These are phyloP conservation scores for Crepidodera aurea DNA, from an alignment of 2,888 invertebrate species.

Conservation along the genomic window DNA sequence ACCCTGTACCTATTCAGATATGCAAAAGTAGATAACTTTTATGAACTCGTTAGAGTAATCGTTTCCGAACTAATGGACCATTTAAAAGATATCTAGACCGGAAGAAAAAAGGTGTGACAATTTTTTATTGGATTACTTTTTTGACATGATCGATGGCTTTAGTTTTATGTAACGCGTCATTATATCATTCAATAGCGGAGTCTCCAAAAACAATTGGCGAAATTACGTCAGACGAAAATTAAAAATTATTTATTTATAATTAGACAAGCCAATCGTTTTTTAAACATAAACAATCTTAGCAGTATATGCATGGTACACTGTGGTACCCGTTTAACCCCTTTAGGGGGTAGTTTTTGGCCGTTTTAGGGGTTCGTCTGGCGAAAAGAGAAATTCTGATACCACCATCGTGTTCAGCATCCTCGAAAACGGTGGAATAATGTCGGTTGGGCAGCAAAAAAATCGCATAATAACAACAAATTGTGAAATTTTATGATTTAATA, in stretches of 20 bases:
- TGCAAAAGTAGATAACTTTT: not conserved
- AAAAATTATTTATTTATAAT: too few species aligned
- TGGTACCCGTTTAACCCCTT: too few species aligned
- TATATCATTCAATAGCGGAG: not conserved
- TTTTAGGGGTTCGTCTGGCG: too few species aligned
- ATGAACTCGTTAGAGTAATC: not conserved
- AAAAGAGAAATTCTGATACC: too few species aligned
- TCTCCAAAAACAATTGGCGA: not conserved
- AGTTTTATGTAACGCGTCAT: not conserved
- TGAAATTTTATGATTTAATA: not conserved
- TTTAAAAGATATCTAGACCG: constrained; percentile 7
- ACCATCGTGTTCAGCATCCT: too few species aligned
- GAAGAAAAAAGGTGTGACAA: constrained; percentile 5
- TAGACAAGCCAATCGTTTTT: too few species aligned
- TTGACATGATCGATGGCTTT: not conserved
- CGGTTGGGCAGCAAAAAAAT: not conserved
- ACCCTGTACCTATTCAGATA: not conserved
- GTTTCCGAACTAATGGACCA: constrained; percentile 3
- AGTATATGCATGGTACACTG: too few species aligned
- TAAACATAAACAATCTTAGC: too few species aligned
- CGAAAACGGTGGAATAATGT: too few species aligned
- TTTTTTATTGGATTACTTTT: not conserved
- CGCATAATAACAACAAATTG: not conserved
- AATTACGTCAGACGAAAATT: not conserved
- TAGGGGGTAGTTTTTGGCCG: too few species aligned